Percentiles rank a stretch among this genome's conserved stretches.
These are phyloP conservation scores for Melanotaenia duboulayi DNA, from an alignment of 2,113 vertebrate species.

Conservation along the genomic window DNA sequence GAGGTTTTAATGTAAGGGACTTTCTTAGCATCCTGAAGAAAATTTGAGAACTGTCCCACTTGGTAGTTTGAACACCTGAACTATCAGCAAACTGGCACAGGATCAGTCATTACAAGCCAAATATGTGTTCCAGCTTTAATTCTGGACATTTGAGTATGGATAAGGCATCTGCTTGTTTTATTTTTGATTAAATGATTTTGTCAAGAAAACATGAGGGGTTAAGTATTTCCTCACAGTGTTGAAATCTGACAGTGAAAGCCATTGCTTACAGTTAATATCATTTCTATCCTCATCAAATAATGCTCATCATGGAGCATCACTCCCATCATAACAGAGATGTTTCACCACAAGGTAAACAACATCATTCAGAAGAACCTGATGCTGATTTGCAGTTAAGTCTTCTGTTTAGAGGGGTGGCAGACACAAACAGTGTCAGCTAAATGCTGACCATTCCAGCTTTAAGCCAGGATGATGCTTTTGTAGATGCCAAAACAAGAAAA, in stretches of 20 bases:
- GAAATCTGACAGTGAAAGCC: background rate
- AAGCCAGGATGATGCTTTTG: too few species aligned
- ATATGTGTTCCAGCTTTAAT: background rate
- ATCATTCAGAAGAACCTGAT: too few species aligned
- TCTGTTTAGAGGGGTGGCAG: too few species aligned
- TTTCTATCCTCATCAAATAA: background rate
- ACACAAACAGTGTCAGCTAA: too few species aligned
- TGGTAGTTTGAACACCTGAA: background rate
- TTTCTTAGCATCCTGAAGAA: slow-evolving; percentile 24
- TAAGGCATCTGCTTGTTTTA: background rate
- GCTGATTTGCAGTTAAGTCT: too few species aligned
- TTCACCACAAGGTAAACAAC: background rate
- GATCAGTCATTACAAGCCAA: background rate
- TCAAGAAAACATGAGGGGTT: too few species aligned
- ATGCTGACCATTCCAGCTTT: too few species aligned
- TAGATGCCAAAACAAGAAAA: too few species aligned
- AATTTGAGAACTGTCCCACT: slow-evolving; percentile 25
- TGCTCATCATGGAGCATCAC: background rate
- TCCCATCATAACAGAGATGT: background rate
- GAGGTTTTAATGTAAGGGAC: slow-evolving; percentile 36
- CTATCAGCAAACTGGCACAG: background rate
- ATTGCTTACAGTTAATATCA: background rate
- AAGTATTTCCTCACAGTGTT: background rate
- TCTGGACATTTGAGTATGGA: background rate
- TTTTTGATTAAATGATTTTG: background rate